Base-by-base conservation (phyloP, 2,888 invertebrate species). In the Plebejus anna region DNA sequence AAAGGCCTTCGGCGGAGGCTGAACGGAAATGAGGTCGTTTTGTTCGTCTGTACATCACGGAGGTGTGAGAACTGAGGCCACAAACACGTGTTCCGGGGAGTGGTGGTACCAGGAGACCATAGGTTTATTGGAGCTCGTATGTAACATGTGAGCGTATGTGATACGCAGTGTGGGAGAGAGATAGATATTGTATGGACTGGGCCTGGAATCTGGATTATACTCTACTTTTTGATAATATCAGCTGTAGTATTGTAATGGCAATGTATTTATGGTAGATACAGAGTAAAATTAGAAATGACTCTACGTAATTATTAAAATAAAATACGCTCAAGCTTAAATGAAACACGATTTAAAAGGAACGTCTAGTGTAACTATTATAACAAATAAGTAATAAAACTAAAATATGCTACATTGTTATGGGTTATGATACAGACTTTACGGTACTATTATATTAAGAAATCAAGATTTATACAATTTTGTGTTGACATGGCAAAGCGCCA, bases 1-100 rank as follows among this genome's bases (percentile, higher is more conserved):
- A 66, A 66, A 66, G 66, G 66, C 66, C 32, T 6, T 66, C 32
- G 16, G 32, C 13, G 32, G 66, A 66, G 66, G 66, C 32, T 66
- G 32, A 66, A 16, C 66, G 66, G 66, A 66, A 66, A 66, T 66
- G 32, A 32, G 32, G 1, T 36, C 32, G 32, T 66, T 66, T 66
- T 66, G 66, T 16, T 66, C 16, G 66, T 36, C 66, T 32, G 32
- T 66, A 66, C 51, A 51, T 32, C 28, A 28, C 16, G 11, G 22
- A 42, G 72, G 72, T 72, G 72, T 72, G 72, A 42, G 72, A 42
- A 72, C 42, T 51, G 51, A 51, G 73, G 28, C 73, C 73, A 32
- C 73, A 73, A 73, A 73, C 73, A 73, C 73, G 73, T 73, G 73
- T 73, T 73, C 51, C 51, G 51, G 73, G 73, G 73, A 73, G 73